A percentile compares a stretch with the other conserved stretches of the same genome.
phyloP scores from a whole-genome alignment of 1,140 invertebrate genomes.

The Sitophilus oryzae region DNA sequence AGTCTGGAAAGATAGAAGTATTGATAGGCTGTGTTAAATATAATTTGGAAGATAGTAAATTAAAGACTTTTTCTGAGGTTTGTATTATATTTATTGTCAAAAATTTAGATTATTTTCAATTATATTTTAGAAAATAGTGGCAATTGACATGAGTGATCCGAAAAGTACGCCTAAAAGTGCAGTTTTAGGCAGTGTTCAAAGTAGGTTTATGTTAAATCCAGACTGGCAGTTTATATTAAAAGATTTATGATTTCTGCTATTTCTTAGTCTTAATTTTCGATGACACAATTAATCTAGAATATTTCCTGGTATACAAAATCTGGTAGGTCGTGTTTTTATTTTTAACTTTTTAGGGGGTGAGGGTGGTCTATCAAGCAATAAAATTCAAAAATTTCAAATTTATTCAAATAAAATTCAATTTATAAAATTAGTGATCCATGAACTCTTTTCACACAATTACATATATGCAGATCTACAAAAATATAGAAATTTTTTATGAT shows the following conservation, averaged over 20 bases:
- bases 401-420: no score
- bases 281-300: no score
- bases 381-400: no score
- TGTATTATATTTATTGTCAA: neutral
- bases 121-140: conserved; percentile 12
- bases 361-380: no score
- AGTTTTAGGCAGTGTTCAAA: conserved; percentile 14
- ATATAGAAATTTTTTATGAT: no score
- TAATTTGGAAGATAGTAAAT: conserved; percentile 22
- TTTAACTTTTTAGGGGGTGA: no score
- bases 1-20: conserved; percentile 33
- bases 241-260: conserved; percentile 5
- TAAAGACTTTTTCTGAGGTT: conserved; percentile 19
- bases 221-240: conserved; percentile 14
- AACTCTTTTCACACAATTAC: no score
- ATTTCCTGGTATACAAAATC: no score
- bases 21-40: conserved; percentile 30
- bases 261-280: no score
- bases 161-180: neutral
- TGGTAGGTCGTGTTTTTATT: no score
- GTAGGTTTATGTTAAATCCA: conserved; percentile 15
- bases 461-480: no score
- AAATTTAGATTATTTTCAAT: neutral
- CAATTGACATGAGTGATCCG: neutral
- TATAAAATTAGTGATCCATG: no score